Evolutionary conservation across 2,113 vertebrate species (phyloP).

Genomic region (Salvator merianae): DNA sequence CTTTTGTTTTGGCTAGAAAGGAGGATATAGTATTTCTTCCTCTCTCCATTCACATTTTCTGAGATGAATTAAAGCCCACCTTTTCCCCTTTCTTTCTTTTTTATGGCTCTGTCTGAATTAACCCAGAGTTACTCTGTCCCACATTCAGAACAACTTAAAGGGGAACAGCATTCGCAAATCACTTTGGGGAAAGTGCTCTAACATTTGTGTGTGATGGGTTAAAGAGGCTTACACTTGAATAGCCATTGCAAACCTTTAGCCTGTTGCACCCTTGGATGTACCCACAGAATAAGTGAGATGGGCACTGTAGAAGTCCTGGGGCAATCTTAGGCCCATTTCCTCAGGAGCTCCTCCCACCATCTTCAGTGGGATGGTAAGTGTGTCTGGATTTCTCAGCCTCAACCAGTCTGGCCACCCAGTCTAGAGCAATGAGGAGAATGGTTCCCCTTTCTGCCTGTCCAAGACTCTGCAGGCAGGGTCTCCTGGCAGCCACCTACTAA

Average conservation of each 20-base stretch:
- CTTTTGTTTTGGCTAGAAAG: neutral
- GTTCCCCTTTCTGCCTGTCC: no score
- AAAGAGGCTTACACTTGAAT: neutral
- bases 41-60: neutral
- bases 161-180: neutral
- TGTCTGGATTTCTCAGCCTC: neutral
- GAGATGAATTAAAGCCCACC: neutral
- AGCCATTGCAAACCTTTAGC: neutral
- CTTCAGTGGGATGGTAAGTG: neutral
- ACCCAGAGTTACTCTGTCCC: neutral
- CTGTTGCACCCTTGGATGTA: neutral
- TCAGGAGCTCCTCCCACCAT: neutral
- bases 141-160: neutral
- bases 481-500: neutral
- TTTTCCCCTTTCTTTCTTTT: no score
- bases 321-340: no score
- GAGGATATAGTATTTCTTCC: neutral
- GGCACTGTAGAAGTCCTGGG: neutral
- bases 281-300: neutral
- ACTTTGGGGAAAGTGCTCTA: neutral
- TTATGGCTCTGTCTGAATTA: neutral
- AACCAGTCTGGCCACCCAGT: neutral
- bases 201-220: no score
- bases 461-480: conserved; percentile 1
- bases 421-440: no score